Evolutionary conservation across 2,888 invertebrate genomes (phyloP), one percentile per base, ranked within the genome.

Genomic region (Epistrophe eligans): DNA sequence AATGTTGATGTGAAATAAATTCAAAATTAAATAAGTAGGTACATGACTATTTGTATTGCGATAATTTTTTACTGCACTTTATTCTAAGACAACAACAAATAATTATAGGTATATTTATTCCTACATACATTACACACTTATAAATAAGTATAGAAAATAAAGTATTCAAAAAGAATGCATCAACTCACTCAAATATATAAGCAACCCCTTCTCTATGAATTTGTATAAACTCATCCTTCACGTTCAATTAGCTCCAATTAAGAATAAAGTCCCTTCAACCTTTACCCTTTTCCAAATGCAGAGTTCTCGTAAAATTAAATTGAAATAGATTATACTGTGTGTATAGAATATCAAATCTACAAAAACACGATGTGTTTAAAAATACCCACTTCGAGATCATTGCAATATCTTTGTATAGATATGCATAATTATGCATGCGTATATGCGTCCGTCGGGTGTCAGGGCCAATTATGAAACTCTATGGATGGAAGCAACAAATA

Each of bases 401-500:
- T 38, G 48, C 17, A 60, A 24, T 40, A 43, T 62, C 24, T 52
- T 45, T 24, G 3, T 32, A 6, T 32, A 24, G 24, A 32, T 32
- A 5, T 32, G 32, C 35, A 35, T 4, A 4, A 11, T 8, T 28
- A 10, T 43, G 8, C 11, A 9, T 62, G 72, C 62, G 3, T 19
- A 15, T 13, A 10, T 43, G 13, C 15, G 15, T 62, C 72, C 70
- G 62, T 79, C 84, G 77, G 84, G 76, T 84, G 89, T 83, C 89
- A 80, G 60, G 74, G 72, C 83, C 81, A 89, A 89, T 89, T 89
- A 89, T 87, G 84, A 71, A 55, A 72, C 67, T 81, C 77, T 66
- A 48, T 48, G 64, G 79, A 71, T 87, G 89, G 89, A 89, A 88
- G 77, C 87, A 79, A 89, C 89, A 88, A 89, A 89, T 89, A 82